Base-by-base conservation (phyloP, 1,140 invertebrate genomes). In the Oryctes rhinoceros region DNA sequence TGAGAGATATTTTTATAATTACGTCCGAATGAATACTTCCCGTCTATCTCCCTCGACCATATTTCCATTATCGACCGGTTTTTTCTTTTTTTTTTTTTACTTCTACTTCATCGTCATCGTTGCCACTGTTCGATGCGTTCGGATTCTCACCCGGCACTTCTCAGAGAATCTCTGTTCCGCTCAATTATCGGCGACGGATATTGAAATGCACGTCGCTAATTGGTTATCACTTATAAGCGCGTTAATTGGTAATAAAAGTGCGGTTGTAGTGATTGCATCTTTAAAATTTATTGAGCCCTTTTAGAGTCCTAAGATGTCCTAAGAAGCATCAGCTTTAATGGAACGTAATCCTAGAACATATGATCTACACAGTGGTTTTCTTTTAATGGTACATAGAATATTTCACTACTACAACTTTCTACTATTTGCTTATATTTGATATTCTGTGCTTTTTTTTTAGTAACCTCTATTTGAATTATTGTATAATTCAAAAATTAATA, bases 171-270 rank as follows among this genome's bases (percentile, higher is more conserved):
- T 18, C 65, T 18, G 30, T 53, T n/a, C 18, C 35, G 65, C 24
- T 71, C 35, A 35, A 71, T 37, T 71, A 37, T 24, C 65, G 24
- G 7, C 65, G 35, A 37, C 24, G 65, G 13, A 71, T 62, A 20
- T 71, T 37, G 24, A 71, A 71, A 71, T 71, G 35, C 65, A 71
- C 1, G 24, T 13, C 4, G 65, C 65, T 71, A 71, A 71, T 71
- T 71, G 65, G 65, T 71, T 71, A 35, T 71, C 65, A 71, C 20
- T 71, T 71, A 71, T 71, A 71, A 37, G 9, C 65, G 35, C 35
- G 65, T 71, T 71, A 71, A 71, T 71, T 71, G 65, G 65, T 37
- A 35, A 71, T 71, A 71, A 71, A 71, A 71, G 65, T 71, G 65
- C 20, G 35, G 35, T 71, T 37, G 24, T 71, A 71, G 35, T 71